A percentile compares a stretch with the other conserved stretches of the same genome.
Evolutionary conservation across 2,113 vertebrate species (phyloP).

Genomic region (Myodes glareolus): DNA sequence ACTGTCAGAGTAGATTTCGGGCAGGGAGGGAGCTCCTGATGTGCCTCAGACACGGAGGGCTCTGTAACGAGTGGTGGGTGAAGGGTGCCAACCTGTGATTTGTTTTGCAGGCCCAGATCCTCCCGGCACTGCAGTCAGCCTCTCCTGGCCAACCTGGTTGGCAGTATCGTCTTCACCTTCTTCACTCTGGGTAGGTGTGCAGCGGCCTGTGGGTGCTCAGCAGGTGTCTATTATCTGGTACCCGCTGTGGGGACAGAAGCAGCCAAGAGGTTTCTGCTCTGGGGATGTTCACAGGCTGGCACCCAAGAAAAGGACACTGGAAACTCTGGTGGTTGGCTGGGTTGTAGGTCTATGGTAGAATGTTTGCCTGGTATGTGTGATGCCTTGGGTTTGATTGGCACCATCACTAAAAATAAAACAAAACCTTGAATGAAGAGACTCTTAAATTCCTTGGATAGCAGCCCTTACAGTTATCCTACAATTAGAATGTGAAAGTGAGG

Average conservation of each 20-base stretch:
- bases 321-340: not conserved
- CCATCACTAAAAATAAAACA: not conserved
- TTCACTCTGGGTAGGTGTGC: constrained; percentile 69
- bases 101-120: constrained; percentile 74
- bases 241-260: not conserved
- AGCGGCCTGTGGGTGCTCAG: not conserved
- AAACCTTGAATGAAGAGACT: constrained; percentile 11
- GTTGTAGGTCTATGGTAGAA: not conserved
- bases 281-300: not conserved
- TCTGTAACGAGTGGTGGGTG: not conserved
- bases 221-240: not conserved
- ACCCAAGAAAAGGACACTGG: not conserved
- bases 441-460: not conserved
- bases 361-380: not conserved
- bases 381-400: not conserved
- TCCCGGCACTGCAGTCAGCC: constrained; percentile 78
- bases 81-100: not conserved
- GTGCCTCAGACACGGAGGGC: not conserved
- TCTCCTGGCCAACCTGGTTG: constrained; percentile 79
- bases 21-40: not conserved
- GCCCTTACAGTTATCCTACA: not conserved
- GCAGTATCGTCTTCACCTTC: constrained; percentile 75
- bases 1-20: not conserved
- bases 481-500: constrained; percentile 36
- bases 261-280: not conserved